phyloP scores from a whole-genome alignment of 2,113 vertebrate species.

The Elanoides forficatus region DNA sequence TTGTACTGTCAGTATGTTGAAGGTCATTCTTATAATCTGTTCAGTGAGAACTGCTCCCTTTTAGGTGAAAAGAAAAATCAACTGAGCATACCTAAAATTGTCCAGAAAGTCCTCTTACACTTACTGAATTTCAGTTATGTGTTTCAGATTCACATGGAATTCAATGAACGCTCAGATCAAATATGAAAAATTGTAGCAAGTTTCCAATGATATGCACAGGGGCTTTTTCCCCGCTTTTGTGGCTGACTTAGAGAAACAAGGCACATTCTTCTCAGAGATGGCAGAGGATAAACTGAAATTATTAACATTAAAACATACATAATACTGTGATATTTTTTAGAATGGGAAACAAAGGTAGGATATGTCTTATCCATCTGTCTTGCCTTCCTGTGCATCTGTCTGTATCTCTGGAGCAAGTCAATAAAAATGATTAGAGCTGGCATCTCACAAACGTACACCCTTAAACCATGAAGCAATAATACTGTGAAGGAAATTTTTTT shows the following conservation, averaged over 20 bases:
- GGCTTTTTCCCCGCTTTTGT: background rate
- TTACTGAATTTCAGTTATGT: background rate
- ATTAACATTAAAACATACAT: conserved; percentile 47
- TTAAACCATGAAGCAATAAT: conserved; percentile 76
- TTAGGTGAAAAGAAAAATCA: background rate
- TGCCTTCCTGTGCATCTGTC: conserved; percentile 66
- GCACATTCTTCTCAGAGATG: background rate
- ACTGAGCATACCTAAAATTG: background rate
- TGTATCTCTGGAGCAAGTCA: conserved; percentile 75
- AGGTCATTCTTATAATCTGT: background rate
- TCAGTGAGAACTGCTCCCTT: background rate
- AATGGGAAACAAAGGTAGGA: conserved; percentile 39
- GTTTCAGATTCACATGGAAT: background rate
- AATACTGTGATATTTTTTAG: conserved; percentile 29
- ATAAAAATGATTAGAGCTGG: conserved; percentile 78
- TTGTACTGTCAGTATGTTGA: background rate
- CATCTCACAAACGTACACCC: conserved; percentile 73
- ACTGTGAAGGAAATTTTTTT: conserved; percentile 72
- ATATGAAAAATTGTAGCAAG: background rate
- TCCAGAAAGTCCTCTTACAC: background rate
- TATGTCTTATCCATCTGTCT: conserved; percentile 60
- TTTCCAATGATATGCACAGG: background rate
- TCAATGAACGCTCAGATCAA: background rate
- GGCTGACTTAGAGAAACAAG: background rate
- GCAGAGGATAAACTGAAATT: background rate